Percentiles rank a stretch among this genome's conserved stretches.
These are phyloP conservation scores for Drosophila paracracens DNA, from an alignment of 2,888 invertebrate species.

Conservation along the genomic window DNA sequence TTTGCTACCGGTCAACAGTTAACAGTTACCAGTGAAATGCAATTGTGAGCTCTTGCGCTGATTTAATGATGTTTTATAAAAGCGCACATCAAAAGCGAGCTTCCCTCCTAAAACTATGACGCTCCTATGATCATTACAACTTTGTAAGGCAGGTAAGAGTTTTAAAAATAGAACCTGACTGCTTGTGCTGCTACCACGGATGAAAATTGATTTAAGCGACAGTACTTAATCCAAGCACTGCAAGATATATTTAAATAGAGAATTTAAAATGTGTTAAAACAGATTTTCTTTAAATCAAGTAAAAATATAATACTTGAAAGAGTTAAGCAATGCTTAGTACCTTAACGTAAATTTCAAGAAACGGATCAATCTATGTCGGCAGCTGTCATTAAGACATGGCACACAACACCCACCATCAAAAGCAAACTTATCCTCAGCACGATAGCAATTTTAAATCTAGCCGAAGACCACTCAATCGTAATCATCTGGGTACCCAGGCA, in stretches of 20 bases:
- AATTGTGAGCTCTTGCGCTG: slow-evolving; percentile 64
- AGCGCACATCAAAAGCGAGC: slow-evolving; percentile 33
- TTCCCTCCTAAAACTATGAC: background rate
- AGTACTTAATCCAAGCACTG: background rate
- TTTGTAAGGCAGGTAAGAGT: background rate
- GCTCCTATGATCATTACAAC: background rate
- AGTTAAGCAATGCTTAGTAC: background rate
- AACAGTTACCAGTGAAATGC: slow-evolving; percentile 61
- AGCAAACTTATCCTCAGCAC: background rate
- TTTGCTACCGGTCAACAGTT: slow-evolving; percentile 39
- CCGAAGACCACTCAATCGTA: slow-evolving; percentile 1
- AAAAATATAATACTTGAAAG: background rate
- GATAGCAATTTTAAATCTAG: slow-evolving; percentile 1
- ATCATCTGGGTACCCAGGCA: background rate
- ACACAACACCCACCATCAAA: background rate
- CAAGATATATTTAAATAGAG: background rate
- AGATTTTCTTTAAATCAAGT: background rate
- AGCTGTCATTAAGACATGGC: background rate
- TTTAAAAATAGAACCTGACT: too few species aligned
- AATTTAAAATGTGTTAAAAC: background rate
- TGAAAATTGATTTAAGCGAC: background rate
- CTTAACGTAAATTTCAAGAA: background rate
- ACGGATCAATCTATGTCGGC: slow-evolving; percentile 4
- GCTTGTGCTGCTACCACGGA: background rate
- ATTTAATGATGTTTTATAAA: slow-evolving; percentile 72